These are phyloP conservation scores for Coenonympha glycerion DNA, from an alignment of 2,888 invertebrate genomes.

Conservation along the genomic window DNA sequence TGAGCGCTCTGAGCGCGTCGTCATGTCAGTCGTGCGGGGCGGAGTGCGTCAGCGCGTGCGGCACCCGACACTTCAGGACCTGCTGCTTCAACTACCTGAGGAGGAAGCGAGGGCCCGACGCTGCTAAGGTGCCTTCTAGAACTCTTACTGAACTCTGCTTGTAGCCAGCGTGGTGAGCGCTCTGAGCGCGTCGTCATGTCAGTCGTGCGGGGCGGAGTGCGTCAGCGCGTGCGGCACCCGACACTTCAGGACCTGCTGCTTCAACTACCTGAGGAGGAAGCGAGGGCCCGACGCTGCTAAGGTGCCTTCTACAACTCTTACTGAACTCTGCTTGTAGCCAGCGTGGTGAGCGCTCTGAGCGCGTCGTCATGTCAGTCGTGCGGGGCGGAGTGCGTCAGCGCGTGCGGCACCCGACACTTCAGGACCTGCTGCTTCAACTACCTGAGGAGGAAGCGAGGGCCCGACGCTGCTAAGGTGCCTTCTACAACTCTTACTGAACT, in stretches of 20 bases:
- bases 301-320: conserved; percentile 32
- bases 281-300: conserved; percentile 48
- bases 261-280: conserved; percentile 82
- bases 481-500: no score
- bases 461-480: conserved; percentile 43
- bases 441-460: conserved; percentile 76
- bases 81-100: no score
- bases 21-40: no score
- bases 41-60: no score
- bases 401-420: conserved; percentile 82
- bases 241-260: conserved; percentile 82
- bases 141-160: no score
- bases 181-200: conserved; percentile 77
- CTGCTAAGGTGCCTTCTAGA: no score
- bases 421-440: conserved; percentile 84
- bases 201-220: conserved; percentile 82
- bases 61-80: no score
- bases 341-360: conserved; percentile 66
- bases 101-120: no score
- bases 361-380: conserved; percentile 81
- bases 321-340: conserved; percentile 47
- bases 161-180: conserved; percentile 67
- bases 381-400: conserved; percentile 79
- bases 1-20: no score
- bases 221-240: conserved; percentile 80